Conservation (phyloP, 2,888 invertebrate genomes). For the Chalcis sispes region DNA sequence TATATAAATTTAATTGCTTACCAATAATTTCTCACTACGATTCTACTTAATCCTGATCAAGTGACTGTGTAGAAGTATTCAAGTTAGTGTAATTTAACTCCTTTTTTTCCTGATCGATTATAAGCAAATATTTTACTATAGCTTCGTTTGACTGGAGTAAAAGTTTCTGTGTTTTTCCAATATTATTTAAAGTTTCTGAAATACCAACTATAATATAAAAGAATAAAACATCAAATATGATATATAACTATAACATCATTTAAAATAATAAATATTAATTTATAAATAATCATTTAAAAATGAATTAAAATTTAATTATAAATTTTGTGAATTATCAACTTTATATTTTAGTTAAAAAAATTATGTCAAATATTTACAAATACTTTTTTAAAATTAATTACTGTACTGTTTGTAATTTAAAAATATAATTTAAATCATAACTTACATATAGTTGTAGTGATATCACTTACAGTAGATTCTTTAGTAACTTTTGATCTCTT, state of each 20-base stretch:
- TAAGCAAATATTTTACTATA: constrained; percentile 75
- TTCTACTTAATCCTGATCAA: too few relatives aligned
- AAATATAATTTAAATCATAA: constrained; percentile 8
- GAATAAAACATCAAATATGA: background rate
- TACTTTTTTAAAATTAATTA: too few relatives aligned
- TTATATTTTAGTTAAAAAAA: too few relatives aligned
- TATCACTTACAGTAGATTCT: constrained; percentile 63
- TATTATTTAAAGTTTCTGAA: constrained; percentile 73
- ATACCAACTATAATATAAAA: constrained; percentile 76
- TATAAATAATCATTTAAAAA: too few relatives aligned
- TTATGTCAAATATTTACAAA: too few relatives aligned
- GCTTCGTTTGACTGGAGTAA: constrained; percentile 78
- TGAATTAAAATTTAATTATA: background rate
- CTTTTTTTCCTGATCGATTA: constrained; percentile 71
- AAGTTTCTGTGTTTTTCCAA: constrained; percentile 75
- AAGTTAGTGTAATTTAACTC: background rate
- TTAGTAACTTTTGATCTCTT: constrained; percentile 63
- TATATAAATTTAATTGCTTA: too few relatives aligned
- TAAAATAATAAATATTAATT: background rate
- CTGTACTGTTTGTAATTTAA: too few relatives aligned
- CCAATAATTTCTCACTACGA: too few relatives aligned
- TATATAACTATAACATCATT: too few relatives aligned
- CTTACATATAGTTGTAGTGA: constrained; percentile 64
- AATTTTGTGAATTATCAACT: background rate
- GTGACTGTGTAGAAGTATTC: too few relatives aligned